Percentiles rank a stretch among this genome's conserved stretches.
These are phyloP conservation scores for Venustoraphidia nigricollis DNA, from an alignment of 2,888 invertebrate genomes.

Conservation along the genomic window DNA sequence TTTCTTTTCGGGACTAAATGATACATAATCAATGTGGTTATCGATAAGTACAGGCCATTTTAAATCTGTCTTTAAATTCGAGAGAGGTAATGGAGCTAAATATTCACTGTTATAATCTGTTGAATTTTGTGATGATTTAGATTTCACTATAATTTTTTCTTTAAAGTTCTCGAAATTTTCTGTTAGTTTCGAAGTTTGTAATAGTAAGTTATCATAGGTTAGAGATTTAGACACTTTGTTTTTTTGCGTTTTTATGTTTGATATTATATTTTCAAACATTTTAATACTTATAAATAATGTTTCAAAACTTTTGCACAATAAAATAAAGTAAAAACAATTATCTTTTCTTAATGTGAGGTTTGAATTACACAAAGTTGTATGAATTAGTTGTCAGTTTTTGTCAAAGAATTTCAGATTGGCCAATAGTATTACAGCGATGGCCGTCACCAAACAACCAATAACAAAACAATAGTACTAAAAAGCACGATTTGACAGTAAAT, in stretches of 20 bases:
- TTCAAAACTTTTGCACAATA: no score
- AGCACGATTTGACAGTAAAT: no score
- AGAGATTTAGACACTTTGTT: constrained; percentile 26
- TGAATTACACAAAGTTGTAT: no score
- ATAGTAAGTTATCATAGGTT: constrained; percentile 16
- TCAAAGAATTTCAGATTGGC: no score
- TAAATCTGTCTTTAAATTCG: constrained; percentile 30
- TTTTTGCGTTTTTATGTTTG: constrained; percentile 28
- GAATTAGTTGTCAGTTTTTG: no score
- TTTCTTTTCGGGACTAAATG: constrained; percentile 27
- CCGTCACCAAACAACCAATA: no score
- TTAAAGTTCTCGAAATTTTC: constrained; percentile 23
- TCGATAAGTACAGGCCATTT: constrained; percentile 39
- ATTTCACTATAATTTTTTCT: constrained; percentile 22
- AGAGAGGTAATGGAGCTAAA: constrained; percentile 39
- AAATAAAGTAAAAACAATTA: no score
- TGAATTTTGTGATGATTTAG: constrained; percentile 22
- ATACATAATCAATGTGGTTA: constrained; percentile 27
- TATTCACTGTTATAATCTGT: constrained; percentile 28
- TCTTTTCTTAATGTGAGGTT: no score
- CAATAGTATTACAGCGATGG: no score
- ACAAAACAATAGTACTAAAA: no score
- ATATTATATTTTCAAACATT: constrained; percentile 33
- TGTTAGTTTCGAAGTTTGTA: constrained; percentile 23
- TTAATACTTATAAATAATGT: constrained; percentile 3